Base-by-base conservation (phyloP, 1,140 invertebrate genomes). In the Macrocentrus cingulum region DNA sequence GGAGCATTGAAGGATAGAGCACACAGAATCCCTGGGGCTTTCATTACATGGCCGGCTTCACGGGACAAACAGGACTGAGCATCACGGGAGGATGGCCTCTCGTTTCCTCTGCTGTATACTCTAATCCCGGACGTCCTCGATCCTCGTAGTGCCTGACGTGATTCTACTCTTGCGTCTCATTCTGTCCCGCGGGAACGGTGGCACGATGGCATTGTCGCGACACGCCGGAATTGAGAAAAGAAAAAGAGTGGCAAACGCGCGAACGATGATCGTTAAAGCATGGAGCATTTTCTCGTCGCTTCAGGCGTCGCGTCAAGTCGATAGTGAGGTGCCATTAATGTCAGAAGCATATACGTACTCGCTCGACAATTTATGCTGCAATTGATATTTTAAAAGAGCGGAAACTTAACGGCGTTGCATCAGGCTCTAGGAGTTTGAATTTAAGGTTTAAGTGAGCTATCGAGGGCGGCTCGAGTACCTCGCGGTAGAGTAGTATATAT, bases 1-100 rank as follows among this genome's bases (percentile, higher is more conserved):
- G 8, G 11, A 13, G 36, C 11, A 4, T 39, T 3, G 36, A 3
- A n/a, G 36, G 3, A 39, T 4, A 13, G 4, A n/a, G 8, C 36
- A 13, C 15, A 18, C 62, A 42, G 39, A 56, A 63, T 69, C 73
- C 71, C 71, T 56, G 49, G 72, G 70, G 72, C 67, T 75, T 77
- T 74, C 74, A 73, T 77, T 74, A 76, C 71, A 74, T 68, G 75
- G 61, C 70, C 74, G 69, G 72, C 72, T 77, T 76, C 61, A 68
- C 67, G 63, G 64, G 58, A 70, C 72, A 76, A 76, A 74, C 72
- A 72, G 65, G 63, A 63, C 62, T 59, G 46, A 45, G 62, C 67
- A 74, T 73, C 69, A 64, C 65, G 56, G 61, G 59, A 60, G 50
- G 46, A 51, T 57, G 45, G 61, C 59, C 55, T 56, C 62, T 61